Conservation (phyloP, 2,888 invertebrate genomes). For the Acrobeloides nanus region DNA sequence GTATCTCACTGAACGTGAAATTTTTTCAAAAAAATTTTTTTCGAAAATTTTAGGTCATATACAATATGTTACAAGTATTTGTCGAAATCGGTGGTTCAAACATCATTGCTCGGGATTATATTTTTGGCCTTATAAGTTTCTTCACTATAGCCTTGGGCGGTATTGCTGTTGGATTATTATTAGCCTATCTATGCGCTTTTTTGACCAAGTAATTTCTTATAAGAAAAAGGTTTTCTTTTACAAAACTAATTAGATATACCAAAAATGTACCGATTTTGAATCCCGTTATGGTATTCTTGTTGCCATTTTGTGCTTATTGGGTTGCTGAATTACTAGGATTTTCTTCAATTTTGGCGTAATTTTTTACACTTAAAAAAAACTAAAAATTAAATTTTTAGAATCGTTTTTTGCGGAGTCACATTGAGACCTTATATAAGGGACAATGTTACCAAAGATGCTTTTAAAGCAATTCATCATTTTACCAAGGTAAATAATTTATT, state of each 20-base stretch:
- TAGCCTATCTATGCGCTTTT: conserved; percentile 39
- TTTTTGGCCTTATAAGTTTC: conserved; percentile 38
- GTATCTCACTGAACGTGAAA: too few species aligned
- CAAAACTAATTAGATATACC: conserved; percentile 18
- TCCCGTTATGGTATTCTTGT: conserved; percentile 92
- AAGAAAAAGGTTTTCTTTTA: neutral
- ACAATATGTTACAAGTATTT: conserved; percentile 49
- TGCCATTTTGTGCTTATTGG: conserved; percentile 91
- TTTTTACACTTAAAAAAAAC: neutral
- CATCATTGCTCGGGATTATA: conserved; percentile 32
- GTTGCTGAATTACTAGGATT: conserved; percentile 96
- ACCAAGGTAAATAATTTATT: too few species aligned
- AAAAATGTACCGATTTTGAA: conserved; percentile 82
- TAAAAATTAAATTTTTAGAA: conserved; percentile 66
- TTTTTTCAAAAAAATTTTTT: neutral
- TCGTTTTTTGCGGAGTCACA: conserved; percentile 95
- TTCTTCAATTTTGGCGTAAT: conserved; percentile 90
- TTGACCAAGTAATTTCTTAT: conserved; percentile 35
- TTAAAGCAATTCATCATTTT: conserved; percentile 92
- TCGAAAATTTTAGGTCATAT: conserved; percentile 48
- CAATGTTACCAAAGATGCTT: conserved; percentile 92
- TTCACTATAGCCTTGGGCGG: conserved; percentile 50
- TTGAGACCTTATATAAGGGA: conserved; percentile 98
- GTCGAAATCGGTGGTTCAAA: conserved; percentile 43
- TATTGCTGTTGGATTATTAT: conserved; percentile 44